These are phyloP conservation scores for Xenopus petersii DNA, from an alignment of 2,797 vertebrate genomes.

Conservation along the genomic window DNA sequence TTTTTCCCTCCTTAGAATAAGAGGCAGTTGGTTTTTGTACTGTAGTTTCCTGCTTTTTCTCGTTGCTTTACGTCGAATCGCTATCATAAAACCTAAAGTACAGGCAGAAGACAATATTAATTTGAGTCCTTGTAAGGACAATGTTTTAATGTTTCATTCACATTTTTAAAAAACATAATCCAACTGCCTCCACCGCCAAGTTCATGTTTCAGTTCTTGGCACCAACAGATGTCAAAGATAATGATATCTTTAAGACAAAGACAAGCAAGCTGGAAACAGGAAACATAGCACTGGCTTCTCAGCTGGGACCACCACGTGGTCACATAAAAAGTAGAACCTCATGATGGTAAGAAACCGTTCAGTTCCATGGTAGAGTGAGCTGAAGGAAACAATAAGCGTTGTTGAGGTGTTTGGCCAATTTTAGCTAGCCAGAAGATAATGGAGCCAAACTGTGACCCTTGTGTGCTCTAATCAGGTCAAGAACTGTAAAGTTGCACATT, in stretches of 20 bases:
- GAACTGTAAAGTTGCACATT: conserved; percentile 15
- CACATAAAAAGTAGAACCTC: conserved; percentile 4
- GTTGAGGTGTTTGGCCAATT: background rate
- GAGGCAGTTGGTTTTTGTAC: conserved; percentile 34
- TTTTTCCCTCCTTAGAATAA: conserved; percentile 29
- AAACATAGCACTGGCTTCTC: background rate
- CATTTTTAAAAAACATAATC: conserved; percentile 15
- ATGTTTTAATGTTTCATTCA: conserved; percentile 1
- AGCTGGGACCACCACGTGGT: too few species aligned
- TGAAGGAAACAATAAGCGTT: background rate
- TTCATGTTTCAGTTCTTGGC: conserved; percentile 20
- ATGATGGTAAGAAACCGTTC: background rate
- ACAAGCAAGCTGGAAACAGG: conserved; percentile 1
- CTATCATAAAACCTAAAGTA: conserved; percentile 12
- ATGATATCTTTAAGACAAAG: conserved; percentile 2
- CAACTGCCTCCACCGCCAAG: conserved; percentile 42
- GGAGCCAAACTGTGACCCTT: conserved; percentile 7
- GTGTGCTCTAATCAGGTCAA: conserved; percentile 1
- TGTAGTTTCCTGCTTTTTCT: conserved; percentile 36
- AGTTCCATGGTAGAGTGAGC: background rate
- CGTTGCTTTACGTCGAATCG: conserved; percentile 19
- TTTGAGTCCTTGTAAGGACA: conserved; percentile 2
- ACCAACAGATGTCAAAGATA: conserved; percentile 22
- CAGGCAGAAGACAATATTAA: conserved; percentile 1
- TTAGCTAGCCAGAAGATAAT: background rate